Evolutionary conservation across 2,888 invertebrate genomes (phyloP), one percentile per base, ranked within the genome.

Genomic region (Camptogramma bilineatum): DNA sequence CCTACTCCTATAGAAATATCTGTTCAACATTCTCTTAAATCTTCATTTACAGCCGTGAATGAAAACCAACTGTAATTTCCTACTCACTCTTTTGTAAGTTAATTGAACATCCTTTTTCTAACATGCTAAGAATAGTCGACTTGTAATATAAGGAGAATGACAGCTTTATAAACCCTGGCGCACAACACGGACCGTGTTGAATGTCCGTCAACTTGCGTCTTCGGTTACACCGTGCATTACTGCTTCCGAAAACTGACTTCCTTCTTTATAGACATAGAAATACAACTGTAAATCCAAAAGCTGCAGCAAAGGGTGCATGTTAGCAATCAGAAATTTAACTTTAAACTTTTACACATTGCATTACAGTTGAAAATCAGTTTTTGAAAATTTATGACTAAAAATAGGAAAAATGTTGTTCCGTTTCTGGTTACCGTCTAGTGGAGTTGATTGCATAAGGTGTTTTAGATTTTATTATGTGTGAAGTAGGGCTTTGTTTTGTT

Each of bases 391-490:
- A 50, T 48, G 52, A 71, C 69, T 56, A 65, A 68, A 71, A 74
- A 74, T 75, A 78, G 71, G 66, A 73, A 69, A 74, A 44, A 75
- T 68, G 71, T 66, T 57, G 62, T 61, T 73, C 63, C 68, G 77
- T 73, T 75, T 78, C 81, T 79, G 76, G 77, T 78, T 75, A 75
- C 76, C 67, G 59, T 75, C 74, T 59, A 58, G 71, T 66, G 50
- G 46, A 42, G 65, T 66, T 64, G 59, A 52, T 64, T 59, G 59
- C 59, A 24, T 62, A 62, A 69, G 63, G 52, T 58, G 64, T 19
- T 55, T 34, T 62, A 31, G 46, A 42, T 60, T 64, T 52, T 63
- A 63, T 57, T 9, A 48, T 28, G 65, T 62, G 55, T 52, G 61
- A 52, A 54, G 52, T 57, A 64, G 44, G 59, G 62, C 55, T 66